Percentiles rank a stretch among this genome's conserved stretches.
Conservation (phyloP, 2,797 vertebrate species). For the Epinephelus malabaricus region DNA sequence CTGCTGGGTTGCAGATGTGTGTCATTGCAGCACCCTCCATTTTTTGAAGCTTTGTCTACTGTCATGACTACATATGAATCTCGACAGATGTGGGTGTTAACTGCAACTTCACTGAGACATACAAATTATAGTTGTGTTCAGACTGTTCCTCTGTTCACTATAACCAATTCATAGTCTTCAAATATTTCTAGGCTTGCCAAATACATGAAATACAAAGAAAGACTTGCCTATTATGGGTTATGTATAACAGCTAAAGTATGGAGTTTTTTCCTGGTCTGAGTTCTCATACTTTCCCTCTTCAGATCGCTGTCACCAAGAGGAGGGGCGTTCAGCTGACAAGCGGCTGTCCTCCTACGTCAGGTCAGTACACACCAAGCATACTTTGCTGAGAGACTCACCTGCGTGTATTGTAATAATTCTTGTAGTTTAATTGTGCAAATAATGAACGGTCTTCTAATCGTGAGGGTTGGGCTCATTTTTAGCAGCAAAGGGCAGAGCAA, state of each 20-base stretch:
- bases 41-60: no score
- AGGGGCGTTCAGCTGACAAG: constrained; percentile 81
- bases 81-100: no score
- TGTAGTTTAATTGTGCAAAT: not conserved
- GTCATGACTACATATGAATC: no score
- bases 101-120: no score
- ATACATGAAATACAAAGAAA: not conserved
- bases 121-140: not conserved
- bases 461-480: not conserved
- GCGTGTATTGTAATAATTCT: not conserved
- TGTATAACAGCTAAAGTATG: no score
- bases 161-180: not conserved
- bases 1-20: no score
- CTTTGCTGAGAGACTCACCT: not conserved
- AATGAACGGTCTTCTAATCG: not conserved
- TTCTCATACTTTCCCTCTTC: constrained; percentile 25
- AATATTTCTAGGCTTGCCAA: not conserved
- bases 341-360: constrained; percentile 83
- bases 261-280: not conserved
- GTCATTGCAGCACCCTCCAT: no score
- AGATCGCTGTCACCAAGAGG: constrained; percentile 85
- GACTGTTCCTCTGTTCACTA: not conserved
- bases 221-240: no score
- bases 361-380: constrained; percentile 57
- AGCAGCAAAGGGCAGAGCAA: constrained; percentile 76